phyloP scores from a whole-genome alignment of 2,888 invertebrate species.

The Bedellia somnulentella region DNA sequence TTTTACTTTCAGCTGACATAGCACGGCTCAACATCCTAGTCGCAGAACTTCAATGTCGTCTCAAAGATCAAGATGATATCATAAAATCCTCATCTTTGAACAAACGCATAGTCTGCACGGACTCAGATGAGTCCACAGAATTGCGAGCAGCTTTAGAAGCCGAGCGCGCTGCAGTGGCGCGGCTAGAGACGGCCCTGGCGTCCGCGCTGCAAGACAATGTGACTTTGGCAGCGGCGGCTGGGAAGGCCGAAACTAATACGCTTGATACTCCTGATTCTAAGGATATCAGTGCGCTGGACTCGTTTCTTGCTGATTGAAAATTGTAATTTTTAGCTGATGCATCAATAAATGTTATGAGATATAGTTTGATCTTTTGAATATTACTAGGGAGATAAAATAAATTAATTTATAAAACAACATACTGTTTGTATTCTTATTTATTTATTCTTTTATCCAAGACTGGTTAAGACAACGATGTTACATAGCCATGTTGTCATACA shows the following conservation, averaged over 20 bases:
- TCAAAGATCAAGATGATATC: constrained; percentile 12
- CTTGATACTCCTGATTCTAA: too few species aligned
- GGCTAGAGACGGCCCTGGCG: constrained; percentile 31
- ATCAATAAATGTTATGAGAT: too few species aligned
- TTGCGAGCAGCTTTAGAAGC: constrained; percentile 28
- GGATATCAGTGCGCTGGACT: constrained; percentile 36
- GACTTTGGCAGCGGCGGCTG: constrained; percentile 25
- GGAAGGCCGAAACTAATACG: too few species aligned
- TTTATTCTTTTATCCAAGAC: too few species aligned
- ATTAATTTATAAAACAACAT: too few species aligned
- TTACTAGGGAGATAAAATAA: too few species aligned
- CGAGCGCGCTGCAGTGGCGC: constrained; percentile 28
- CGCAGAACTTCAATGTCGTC: constrained; percentile 24
- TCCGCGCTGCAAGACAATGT: constrained; percentile 37
- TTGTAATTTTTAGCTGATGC: too few species aligned
- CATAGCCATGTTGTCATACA: too few species aligned
- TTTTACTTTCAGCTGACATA: constrained; percentile 28
- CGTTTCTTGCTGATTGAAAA: constrained; percentile 36
- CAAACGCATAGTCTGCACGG: constrained; percentile 11
- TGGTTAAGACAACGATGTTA: too few species aligned
- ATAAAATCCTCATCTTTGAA: background rate
- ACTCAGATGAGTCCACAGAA: constrained; percentile 23
- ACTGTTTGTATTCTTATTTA: too few species aligned
- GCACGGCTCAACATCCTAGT: constrained; percentile 24
- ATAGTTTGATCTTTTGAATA: too few species aligned